Evolutionary conservation across 1,140 invertebrate species (phyloP), one percentile per base, ranked within the genome.

Genomic region (Telenomus remus): DNA sequence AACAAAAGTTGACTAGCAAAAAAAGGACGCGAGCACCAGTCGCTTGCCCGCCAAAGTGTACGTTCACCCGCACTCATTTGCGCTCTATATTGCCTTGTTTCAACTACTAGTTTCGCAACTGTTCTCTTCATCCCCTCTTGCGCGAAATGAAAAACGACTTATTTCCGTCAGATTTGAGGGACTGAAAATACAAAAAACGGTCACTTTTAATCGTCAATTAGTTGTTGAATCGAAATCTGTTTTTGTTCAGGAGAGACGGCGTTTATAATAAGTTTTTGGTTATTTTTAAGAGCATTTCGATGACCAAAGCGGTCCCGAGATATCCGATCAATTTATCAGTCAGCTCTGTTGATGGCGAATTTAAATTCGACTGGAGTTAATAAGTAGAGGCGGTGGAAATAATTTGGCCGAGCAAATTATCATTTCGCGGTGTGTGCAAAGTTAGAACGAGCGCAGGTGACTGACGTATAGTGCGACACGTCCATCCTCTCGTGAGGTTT

Each of bases 401-500:
- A 65, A 47, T 61, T 33, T 54, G 44, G 55, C 43, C 54, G 60
- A 78, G 73, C 70, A 78, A 27, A 78, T 78, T 74, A 78, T 78
- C 56, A 70, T 70, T 33, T 47, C 44, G 19, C 57, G 60, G 37
- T 9, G 47, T 51, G 43, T 47, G 71, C 66, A 71, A 78, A 68
- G 66, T 75, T 78, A 53, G 57, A 69, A 69, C 57, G 71, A 78
- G 70, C 68, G 59, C 59, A 54, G 6, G 48, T 79, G 71, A 76
- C 55, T 79, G 77, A 79, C 77, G 69, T 76, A 80, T 71, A 78
- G 72, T 74, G 76, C 65, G 79, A 80, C 79, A 78, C 69, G 72
- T 76, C 73, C 63, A 59, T 78, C 70, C 81, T 80, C 76, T 78
- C 81, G 79, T 80, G 82, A 82, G 80, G 81, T 81, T 85, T 85